Evolutionary conservation across 2,797 vertebrate genomes (phyloP).

Genomic region (Champsocephalus esox): DNA sequence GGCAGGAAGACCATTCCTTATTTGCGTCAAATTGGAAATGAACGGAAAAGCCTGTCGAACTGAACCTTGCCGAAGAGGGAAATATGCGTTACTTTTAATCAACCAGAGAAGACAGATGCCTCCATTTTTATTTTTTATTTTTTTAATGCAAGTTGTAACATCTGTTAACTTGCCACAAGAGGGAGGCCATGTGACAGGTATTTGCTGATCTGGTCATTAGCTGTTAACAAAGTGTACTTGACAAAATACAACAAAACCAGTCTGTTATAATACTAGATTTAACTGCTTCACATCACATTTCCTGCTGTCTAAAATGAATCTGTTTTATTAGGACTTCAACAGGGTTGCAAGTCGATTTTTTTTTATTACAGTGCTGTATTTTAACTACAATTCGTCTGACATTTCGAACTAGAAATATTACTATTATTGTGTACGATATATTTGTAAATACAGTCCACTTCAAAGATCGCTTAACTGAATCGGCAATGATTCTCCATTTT

Average conservation of each 20-base stretch:
- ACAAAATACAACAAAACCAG: slow-evolving; percentile 67
- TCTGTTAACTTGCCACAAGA: slow-evolving; percentile 67
- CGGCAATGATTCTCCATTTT: slow-evolving; percentile 59
- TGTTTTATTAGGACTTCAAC: slow-evolving; percentile 76
- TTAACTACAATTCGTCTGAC: slow-evolving; percentile 78
- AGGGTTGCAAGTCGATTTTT: slow-evolving; percentile 71
- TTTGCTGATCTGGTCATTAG: slow-evolving; percentile 63
- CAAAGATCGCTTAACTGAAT: slow-evolving; percentile 69
- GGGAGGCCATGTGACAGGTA: slow-evolving; percentile 58
- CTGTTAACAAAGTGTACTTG: slow-evolving; percentile 73
- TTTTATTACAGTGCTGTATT: slow-evolving; percentile 86
- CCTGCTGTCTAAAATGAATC: slow-evolving; percentile 54
- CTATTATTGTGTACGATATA: slow-evolving; percentile 74
- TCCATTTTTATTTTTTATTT: slow-evolving; percentile 25
- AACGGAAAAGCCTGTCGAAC: slow-evolving; percentile 56
- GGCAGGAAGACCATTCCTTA: slow-evolving; percentile 65
- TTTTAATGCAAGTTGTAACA: slow-evolving; percentile 50
- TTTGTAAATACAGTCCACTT: slow-evolving; percentile 76
- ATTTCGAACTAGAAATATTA: slow-evolving; percentile 71
- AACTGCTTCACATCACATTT: slow-evolving; percentile 68
- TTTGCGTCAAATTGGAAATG: slow-evolving; percentile 66
- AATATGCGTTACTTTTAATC: slow-evolving; percentile 54
- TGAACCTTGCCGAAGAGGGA: slow-evolving; percentile 61
- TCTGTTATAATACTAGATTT: slow-evolving; percentile 55
- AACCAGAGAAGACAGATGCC: slow-evolving; percentile 58